These are phyloP conservation scores for Cacoxenus indagator DNA, from an alignment of 2,888 invertebrate species.

Conservation along the genomic window DNA sequence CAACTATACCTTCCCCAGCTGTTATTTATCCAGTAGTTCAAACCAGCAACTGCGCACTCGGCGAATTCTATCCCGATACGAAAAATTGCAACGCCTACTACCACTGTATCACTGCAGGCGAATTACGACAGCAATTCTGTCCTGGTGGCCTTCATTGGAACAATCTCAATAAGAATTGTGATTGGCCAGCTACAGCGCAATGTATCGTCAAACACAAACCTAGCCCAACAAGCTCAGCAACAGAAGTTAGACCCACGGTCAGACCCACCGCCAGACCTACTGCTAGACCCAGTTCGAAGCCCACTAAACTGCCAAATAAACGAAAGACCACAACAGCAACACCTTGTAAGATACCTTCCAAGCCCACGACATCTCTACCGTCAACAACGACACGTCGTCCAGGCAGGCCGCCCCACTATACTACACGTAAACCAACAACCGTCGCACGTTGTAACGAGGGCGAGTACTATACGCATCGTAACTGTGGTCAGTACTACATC, in stretches of 20 bases:
- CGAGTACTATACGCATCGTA: slow-evolving; percentile 81
- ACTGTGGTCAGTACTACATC: slow-evolving; percentile 82
- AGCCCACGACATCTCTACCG: slow-evolving; percentile 16
- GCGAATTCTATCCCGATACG: slow-evolving; percentile 75
- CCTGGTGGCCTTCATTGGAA: slow-evolving; percentile 89
- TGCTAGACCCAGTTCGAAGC: slow-evolving; percentile 42
- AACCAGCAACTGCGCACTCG: slow-evolving; percentile 70
- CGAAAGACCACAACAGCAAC: slow-evolving; percentile 33
- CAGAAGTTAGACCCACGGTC: neutral
- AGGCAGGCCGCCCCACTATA: slow-evolving; percentile 36
- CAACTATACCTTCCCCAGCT: slow-evolving; percentile 71
- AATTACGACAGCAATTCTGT: slow-evolving; percentile 80
- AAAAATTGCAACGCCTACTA: slow-evolving; percentile 82
- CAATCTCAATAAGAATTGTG: slow-evolving; percentile 76
- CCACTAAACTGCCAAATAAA: slow-evolving; percentile 40
- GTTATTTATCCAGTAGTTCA: slow-evolving; percentile 70
- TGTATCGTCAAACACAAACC: slow-evolving; percentile 71
- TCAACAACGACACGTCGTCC: slow-evolving; percentile 34
- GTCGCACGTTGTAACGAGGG: slow-evolving; percentile 76
- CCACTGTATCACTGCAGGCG: slow-evolving; percentile 80
- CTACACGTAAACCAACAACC: slow-evolving; percentile 50
- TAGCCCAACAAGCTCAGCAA: slow-evolving; percentile 54
- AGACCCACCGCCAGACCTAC: slow-evolving; percentile 64
- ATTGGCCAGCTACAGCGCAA: slow-evolving; percentile 84
- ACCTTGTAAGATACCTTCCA: slow-evolving; percentile 41